phyloP scores from a whole-genome alignment of 2,113 vertebrate species.

The Otis tarda region DNA sequence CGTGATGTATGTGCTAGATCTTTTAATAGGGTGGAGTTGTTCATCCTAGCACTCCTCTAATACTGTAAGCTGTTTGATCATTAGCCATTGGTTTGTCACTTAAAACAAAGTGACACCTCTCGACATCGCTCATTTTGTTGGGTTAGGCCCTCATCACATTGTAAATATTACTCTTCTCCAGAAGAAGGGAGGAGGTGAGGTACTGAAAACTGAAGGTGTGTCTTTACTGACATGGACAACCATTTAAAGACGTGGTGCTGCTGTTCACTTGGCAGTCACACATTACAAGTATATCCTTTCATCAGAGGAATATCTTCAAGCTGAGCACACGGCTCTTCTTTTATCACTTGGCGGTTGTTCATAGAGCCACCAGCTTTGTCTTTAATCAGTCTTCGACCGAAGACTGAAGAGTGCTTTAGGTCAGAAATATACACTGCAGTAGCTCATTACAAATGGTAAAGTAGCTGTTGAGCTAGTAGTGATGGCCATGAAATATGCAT shows the following conservation, averaged over 20 bases:
- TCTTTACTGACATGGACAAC: not conserved
- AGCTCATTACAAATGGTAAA: not conserved
- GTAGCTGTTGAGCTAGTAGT: not conserved
- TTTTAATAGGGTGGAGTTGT: not conserved
- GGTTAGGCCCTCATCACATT: not conserved
- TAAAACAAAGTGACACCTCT: not conserved
- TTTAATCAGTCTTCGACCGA: not conserved
- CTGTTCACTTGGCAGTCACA: not conserved
- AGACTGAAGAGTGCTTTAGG: not conserved
- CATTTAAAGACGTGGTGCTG: not conserved
- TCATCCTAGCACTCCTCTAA: fast-evolving
- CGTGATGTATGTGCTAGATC: not conserved
- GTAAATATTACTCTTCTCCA: not conserved
- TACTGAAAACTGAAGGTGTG: not conserved
- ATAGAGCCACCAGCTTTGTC: not conserved
- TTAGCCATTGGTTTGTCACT: not conserved
- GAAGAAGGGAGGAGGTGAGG: not conserved
- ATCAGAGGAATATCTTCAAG: not conserved
- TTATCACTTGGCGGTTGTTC: not conserved
- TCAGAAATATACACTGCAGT: not conserved
- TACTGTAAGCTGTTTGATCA: not conserved
- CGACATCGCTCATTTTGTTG: not conserved
- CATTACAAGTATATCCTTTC: not conserved
- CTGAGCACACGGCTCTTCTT: not conserved
- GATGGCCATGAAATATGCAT: slow-evolving; percentile 19